Percentiles rank a stretch among this genome's conserved stretches.
Evolutionary conservation across 2,113 vertebrate genomes (phyloP).

Genomic region (Pterocles burchelli): DNA sequence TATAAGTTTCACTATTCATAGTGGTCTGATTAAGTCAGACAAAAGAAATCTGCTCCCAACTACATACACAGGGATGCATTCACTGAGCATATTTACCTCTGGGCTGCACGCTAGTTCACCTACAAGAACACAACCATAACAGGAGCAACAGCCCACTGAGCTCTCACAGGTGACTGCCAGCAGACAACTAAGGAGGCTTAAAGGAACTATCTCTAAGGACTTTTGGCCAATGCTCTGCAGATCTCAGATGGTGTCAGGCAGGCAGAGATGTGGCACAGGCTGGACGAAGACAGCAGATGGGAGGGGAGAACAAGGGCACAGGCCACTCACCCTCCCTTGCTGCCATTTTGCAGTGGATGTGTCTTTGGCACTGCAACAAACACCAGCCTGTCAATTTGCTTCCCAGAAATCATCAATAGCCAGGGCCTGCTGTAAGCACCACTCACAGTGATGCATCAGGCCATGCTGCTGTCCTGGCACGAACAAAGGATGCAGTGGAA

Average conservation of each 20-base stretch:
- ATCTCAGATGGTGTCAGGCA: background rate
- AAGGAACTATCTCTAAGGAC: background rate
- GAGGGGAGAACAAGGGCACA: background rate
- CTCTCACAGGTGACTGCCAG: background rate
- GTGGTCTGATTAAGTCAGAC: background rate
- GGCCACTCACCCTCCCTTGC: background rate
- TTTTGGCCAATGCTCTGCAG: background rate
- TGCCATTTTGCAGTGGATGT: background rate
- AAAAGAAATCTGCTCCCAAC: background rate
- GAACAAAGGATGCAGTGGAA: background rate
- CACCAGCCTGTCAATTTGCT: background rate
- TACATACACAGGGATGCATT: background rate
- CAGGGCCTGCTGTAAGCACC: background rate
- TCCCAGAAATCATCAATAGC: background rate
- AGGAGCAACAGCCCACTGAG: background rate
- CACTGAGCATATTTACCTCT: background rate
- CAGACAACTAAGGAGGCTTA: background rate
- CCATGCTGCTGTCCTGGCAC: background rate
- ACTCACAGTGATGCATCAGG: accelerated
- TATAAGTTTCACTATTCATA: background rate
- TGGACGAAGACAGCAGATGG: background rate
- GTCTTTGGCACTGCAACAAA: background rate
- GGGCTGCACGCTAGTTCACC: background rate
- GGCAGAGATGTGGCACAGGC: background rate
- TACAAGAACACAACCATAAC: background rate